These are phyloP conservation scores for Pachypsylla venusta DNA, from an alignment of 1,140 invertebrate genomes.

Conservation along the genomic window DNA sequence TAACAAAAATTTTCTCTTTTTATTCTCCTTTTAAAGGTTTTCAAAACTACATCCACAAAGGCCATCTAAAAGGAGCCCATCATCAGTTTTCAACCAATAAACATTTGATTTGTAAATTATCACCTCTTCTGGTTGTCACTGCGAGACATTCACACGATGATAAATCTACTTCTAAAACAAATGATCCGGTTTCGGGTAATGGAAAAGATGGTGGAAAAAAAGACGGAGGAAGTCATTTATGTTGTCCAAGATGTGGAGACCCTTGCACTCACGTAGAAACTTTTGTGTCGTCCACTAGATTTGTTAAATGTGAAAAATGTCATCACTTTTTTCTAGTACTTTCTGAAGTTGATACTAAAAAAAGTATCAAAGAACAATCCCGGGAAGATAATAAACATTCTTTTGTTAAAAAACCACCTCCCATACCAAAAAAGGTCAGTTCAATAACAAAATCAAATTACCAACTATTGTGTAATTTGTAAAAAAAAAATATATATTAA, in stretches of 20 bases:
- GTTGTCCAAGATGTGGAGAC: conserved; percentile 89
- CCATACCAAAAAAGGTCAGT: conserved; percentile 56
- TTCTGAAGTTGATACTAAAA: conserved; percentile 79
- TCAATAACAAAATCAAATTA: neutral
- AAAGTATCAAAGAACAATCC: conserved; percentile 55
- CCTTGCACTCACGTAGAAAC: conserved; percentile 92
- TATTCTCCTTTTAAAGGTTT: neutral
- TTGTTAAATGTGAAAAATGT: conserved; percentile 96
- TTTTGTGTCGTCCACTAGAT: conserved; percentile 84
- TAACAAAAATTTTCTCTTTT: too few species aligned
- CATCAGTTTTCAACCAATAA: neutral
- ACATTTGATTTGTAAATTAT: neutral
- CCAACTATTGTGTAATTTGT: neutral
- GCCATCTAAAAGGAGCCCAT: neutral
- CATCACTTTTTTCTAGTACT: conserved; percentile 96
- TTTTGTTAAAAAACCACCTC: conserved; percentile 64
- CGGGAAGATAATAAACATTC: conserved; percentile 43
- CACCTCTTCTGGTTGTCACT: neutral
- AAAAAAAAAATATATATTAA: too few species aligned
- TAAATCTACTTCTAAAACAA: neutral
- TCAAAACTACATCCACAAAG: neutral
- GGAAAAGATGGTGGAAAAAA: conserved; percentile 24
- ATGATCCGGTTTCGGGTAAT: conserved; percentile 4
- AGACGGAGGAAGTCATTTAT: conserved; percentile 43
- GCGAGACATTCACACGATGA: conserved; percentile 8